Conservation (phyloP, 2,888 invertebrate genomes). For the Ochropleura plecta region DNA sequence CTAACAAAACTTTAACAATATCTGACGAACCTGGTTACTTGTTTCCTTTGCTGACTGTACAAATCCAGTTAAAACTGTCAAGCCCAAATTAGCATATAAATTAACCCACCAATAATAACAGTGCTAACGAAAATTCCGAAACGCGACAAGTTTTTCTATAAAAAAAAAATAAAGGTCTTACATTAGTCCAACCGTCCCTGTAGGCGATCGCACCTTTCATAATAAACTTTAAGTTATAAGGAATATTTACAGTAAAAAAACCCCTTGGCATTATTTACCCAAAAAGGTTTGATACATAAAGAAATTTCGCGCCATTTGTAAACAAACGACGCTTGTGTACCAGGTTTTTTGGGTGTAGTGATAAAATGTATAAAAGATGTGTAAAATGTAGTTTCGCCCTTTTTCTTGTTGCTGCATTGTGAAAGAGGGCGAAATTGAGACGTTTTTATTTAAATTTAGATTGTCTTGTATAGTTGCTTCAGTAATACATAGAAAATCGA, state of each 20-base stretch:
- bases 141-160: conserved; percentile 49
- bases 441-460: conserved; percentile 22
- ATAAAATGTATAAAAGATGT: conserved; percentile 69
- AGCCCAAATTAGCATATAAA: conserved; percentile 18
- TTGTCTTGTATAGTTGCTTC: background rate
- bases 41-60: no score
- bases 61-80: background rate
- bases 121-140: conserved; percentile 38
- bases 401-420: conserved; percentile 37
- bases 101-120: conserved; percentile 15
- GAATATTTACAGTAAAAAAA: conserved; percentile 67
- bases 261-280: conserved; percentile 67
- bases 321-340: conserved; percentile 70
- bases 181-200: conserved; percentile 41
- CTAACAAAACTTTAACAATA: no score
- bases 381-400: conserved; percentile 64
- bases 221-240: conserved; percentile 68
- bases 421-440: conserved; percentile 15
- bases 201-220: conserved; percentile 56
- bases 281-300: conserved; percentile 76
- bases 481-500: background rate
- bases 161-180: conserved; percentile 50
- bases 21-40: no score
- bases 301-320: conserved; percentile 79
- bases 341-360: conserved; percentile 59